phyloP scores from a whole-genome alignment of 2,888 invertebrate species.

The Caenorhabditis panamensis region DNA sequence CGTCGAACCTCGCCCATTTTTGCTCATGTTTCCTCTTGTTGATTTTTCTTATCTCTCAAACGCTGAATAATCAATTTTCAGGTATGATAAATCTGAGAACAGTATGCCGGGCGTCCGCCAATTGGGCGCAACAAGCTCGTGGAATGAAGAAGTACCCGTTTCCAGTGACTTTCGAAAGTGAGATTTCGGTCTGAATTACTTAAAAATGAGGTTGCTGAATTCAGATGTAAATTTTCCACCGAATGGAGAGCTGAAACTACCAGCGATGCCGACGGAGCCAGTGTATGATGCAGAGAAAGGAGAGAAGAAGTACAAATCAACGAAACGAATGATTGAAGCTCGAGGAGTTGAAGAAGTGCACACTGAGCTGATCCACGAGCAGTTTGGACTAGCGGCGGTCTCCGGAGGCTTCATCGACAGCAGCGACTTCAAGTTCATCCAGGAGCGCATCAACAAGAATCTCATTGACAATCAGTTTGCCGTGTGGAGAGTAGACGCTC shows the following conservation, averaged over 20 bases:
- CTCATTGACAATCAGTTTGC: constrained; percentile 90
- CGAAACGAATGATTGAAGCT: constrained; percentile 78
- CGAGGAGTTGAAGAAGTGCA: constrained; percentile 84
- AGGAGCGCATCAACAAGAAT: constrained; percentile 88
- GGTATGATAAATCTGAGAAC: constrained; percentile 35
- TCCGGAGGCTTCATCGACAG: constrained; percentile 78
- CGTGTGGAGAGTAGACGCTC: constrained; percentile 93
- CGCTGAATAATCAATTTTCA: not conserved
- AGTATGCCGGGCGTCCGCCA: constrained; percentile 18
- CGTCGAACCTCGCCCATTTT: not conserved
- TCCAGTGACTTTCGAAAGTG: constrained; percentile 80
- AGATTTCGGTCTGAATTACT: constrained; percentile 25
- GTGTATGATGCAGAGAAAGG: constrained; percentile 75
- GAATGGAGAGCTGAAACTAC: constrained; percentile 75
- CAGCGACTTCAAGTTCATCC: constrained; percentile 75
- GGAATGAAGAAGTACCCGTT: constrained; percentile 75
- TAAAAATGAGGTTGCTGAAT: constrained; percentile 2
- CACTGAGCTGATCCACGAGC: constrained; percentile 90
- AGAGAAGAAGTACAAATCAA: constrained; percentile 78
- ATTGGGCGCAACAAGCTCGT: constrained; percentile 37
- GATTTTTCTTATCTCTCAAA: too few relatives aligned
- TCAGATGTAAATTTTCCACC: constrained; percentile 80
- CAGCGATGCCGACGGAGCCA: constrained; percentile 79
- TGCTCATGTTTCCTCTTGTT: not conserved
- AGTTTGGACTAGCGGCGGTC: constrained; percentile 93